Evolutionary conservation across 92 coral and sea anemone species (phyloP).

Genomic region (Bergia sp.): DNA sequence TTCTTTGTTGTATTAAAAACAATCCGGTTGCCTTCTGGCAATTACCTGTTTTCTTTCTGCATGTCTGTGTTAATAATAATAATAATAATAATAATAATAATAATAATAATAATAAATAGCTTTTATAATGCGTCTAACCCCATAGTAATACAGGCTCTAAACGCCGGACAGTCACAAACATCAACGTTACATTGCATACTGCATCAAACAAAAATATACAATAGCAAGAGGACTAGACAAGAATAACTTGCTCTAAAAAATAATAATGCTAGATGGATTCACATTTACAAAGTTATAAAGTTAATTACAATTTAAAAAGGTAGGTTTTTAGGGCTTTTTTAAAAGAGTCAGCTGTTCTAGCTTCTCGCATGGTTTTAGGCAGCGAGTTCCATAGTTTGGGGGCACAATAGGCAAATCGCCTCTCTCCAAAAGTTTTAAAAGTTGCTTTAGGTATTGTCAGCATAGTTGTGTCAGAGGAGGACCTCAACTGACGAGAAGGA

Average conservation of each 20-base stretch:
- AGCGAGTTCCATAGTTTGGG: conserved; percentile 2
- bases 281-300: not conserved
- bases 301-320: not conserved
- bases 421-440: conserved; percentile 1
- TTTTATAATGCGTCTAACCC: conserved; percentile 18
- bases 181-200: not conserved
- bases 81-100: too few relatives aligned
- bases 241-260: not conserved
- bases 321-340: not conserved
- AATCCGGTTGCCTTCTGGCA: too few relatives aligned
- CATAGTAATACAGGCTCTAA: conserved; percentile 14
- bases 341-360: not conserved
- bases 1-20: too few relatives aligned
- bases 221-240: not conserved
- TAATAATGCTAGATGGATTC: not conserved
- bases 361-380: conserved; percentile 13
- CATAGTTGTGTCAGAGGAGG: conserved; percentile 7
- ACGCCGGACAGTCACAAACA: not conserved
- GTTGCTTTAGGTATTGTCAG: not conserved
- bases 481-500: conserved; percentile 14
- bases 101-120: conserved; percentile 14
- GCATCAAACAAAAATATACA: not conserved
- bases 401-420: conserved; percentile 21
- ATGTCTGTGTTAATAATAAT: too few relatives aligned
- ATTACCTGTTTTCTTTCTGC: too few relatives aligned